Conservation (phyloP, 2,113 vertebrate genomes). For the Pandion haliaetus region DNA sequence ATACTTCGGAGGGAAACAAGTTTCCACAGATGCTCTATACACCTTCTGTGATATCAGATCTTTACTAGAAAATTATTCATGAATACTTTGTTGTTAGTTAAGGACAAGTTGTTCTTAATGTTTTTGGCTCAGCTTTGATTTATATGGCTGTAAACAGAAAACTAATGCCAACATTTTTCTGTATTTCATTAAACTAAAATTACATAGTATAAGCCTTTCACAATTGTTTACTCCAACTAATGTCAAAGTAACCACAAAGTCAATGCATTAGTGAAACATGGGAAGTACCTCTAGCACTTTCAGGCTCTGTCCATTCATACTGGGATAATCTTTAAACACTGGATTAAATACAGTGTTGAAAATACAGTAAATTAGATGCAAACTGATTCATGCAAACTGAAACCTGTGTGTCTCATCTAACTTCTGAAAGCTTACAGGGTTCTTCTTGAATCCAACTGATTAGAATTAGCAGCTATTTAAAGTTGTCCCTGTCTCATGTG, state of each 20-base stretch:
- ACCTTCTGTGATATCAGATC: not conserved
- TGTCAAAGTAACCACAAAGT: conserved; percentile 17
- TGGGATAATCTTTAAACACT: not conserved
- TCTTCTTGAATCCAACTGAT: not conserved
- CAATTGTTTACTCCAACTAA: not conserved
- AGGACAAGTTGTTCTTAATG: conserved; percentile 22
- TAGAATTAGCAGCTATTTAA: not conserved
- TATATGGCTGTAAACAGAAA: conserved; percentile 37
- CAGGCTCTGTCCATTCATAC: not conserved
- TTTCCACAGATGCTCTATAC: not conserved
- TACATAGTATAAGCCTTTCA: conserved; percentile 25
- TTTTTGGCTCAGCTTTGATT: conserved; percentile 35
- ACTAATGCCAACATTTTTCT: conserved; percentile 22
- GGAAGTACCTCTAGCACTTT: not conserved
- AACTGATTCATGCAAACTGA: not conserved
- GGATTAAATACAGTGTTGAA: conserved; percentile 20
- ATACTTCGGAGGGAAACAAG: not conserved
- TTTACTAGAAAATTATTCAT: conserved; percentile 17
- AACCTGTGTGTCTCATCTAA: not conserved
- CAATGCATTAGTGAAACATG: not conserved
- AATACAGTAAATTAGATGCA: not conserved
- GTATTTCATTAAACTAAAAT: conserved; percentile 18
- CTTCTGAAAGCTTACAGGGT: not conserved
- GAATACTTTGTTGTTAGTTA: conserved; percentile 26
- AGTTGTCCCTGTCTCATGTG: not conserved